A percentile compares a stretch with the other conserved stretches of the same genome.
Evolutionary conservation across 1,140 invertebrate species (phyloP).

Genomic region (Pomacea maculata): DNA sequence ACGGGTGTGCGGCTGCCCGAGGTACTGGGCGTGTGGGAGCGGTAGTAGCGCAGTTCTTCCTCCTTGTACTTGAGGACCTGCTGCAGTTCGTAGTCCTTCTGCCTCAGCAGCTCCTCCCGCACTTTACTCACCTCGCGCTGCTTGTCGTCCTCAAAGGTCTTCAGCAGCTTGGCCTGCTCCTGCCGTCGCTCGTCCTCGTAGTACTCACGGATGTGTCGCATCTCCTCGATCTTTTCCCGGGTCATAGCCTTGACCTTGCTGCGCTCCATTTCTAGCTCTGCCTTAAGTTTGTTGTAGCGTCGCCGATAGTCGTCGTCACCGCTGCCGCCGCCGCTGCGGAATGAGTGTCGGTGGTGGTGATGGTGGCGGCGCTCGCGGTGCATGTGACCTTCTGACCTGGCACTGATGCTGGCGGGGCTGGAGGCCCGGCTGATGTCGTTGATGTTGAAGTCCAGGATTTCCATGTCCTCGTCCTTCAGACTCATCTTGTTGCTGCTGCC

Average conservation of each 20-base stretch:
- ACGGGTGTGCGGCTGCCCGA: constrained; percentile 1
- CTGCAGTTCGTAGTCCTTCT: constrained; percentile 38
- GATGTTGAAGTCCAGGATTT: constrained; percentile 34
- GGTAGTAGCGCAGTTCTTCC: constrained; percentile 20
- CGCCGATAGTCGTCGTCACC: constrained; percentile 22
- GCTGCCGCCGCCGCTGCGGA: constrained; percentile 14
- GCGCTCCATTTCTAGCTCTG: constrained; percentile 25
- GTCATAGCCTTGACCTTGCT: constrained; percentile 21
- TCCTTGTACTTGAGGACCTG: constrained; percentile 36
- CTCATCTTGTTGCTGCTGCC: constrained; percentile 28
- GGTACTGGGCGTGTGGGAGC: constrained; percentile 8
- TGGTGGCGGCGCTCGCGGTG: constrained; percentile 25
- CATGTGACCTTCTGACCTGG: constrained; percentile 27
- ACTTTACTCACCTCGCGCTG: constrained; percentile 27
- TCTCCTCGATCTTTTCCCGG: constrained; percentile 29
- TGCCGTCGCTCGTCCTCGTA: constrained; percentile 30
- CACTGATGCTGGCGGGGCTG: constrained; percentile 30
- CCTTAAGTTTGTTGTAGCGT: constrained; percentile 22
- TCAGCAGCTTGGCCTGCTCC: constrained; percentile 23
- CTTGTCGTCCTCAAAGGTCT: constrained; percentile 28
- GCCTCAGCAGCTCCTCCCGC: constrained; percentile 30
- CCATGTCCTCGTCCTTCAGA: constrained; percentile 31
- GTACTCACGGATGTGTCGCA: constrained; percentile 26
- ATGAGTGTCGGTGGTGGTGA: constrained; percentile 22
- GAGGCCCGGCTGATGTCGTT: constrained; percentile 34